phyloP scores from a whole-genome alignment of 2,888 invertebrate genomes.

The Onthophagus sagittarius region DNA sequence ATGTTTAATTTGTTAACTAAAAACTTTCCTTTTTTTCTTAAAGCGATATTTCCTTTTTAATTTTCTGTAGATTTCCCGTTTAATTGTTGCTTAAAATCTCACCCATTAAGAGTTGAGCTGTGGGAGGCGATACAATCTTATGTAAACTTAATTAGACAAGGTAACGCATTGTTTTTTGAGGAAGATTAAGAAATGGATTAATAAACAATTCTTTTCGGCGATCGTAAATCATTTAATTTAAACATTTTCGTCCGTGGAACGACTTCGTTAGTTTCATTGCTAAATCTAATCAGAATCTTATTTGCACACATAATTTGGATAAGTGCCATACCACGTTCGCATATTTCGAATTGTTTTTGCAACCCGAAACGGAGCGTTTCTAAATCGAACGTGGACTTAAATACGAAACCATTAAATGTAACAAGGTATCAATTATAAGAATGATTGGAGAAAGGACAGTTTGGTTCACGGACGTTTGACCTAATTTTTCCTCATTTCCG shows the following conservation, averaged over 20 bases:
- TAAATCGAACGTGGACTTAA: background rate
- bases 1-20: too few species aligned
- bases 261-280: too few species aligned
- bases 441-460: background rate
- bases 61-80: background rate
- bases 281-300: background rate
- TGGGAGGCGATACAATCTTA: background rate
- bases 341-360: background rate
- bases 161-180: background rate
- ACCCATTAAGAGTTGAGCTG: background rate
- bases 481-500: background rate
- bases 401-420: background rate
- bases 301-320: background rate
- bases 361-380: background rate
- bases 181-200: background rate
- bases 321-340: background rate
- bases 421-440: background rate
- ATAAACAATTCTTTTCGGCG: background rate
- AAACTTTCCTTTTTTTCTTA: too few species aligned
- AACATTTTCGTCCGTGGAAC: too few species aligned
- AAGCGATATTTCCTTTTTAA: background rate
- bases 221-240: background rate
- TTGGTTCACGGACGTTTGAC: background rate
- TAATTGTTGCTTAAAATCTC: background rate
- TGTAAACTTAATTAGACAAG: background rate